Conservation (phyloP, 2,113 vertebrate genomes). For the Microtus montanus region DNA sequence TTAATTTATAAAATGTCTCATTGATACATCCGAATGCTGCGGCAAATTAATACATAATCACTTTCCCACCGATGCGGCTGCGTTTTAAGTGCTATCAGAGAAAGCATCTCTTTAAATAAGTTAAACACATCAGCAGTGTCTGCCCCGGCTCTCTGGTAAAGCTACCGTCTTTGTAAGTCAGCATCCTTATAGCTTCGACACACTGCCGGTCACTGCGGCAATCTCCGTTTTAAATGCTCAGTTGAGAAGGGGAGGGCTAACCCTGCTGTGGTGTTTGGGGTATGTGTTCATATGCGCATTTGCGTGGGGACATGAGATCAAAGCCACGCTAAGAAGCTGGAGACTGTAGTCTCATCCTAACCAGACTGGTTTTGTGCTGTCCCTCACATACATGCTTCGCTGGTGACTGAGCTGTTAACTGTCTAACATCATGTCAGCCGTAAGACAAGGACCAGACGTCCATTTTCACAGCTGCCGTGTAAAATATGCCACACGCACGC, state of each 20-base stretch:
- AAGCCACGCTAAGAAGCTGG: neutral
- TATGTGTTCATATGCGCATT: neutral
- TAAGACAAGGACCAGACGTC: neutral
- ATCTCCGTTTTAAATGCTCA: neutral
- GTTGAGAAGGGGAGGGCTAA: neutral
- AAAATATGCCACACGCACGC: neutral
- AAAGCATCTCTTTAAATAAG: slow-evolving; percentile 63
- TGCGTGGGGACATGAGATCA: neutral
- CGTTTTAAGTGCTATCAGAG: slow-evolving; percentile 62
- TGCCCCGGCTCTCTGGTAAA: slow-evolving; percentile 45
- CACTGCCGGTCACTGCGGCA: slow-evolving; percentile 8
- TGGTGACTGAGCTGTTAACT: neutral
- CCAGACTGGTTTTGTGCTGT: neutral
- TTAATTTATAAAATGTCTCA: slow-evolving; percentile 66
- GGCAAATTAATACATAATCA: slow-evolving; percentile 69
- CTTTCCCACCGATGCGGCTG: neutral
- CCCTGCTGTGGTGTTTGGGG: neutral
- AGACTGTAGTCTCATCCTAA: neutral
- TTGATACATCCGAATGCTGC: slow-evolving; percentile 56
- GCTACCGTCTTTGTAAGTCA: slow-evolving; percentile 63
- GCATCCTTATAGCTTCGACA: slow-evolving; percentile 58
- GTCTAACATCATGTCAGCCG: neutral
- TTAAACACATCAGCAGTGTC: slow-evolving; percentile 67
- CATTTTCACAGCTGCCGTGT: neutral
- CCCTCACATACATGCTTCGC: neutral